Percentiles rank a stretch among this genome's conserved stretches.
Evolutionary conservation across 2,888 invertebrate genomes (phyloP).

Genomic region (Hipparchia sbordonii): DNA sequence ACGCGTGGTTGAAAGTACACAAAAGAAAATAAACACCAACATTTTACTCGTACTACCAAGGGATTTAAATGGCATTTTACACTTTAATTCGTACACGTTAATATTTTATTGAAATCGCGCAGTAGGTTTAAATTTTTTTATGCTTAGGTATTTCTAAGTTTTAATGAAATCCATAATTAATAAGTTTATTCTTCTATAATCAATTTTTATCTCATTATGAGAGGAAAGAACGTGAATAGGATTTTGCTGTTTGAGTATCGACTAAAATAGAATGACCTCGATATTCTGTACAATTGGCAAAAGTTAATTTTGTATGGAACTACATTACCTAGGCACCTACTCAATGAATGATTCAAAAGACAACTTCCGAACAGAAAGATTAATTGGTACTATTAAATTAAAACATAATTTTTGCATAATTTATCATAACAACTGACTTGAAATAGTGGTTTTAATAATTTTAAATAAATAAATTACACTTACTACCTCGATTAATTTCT

Average conservation of each 20-base stretch:
- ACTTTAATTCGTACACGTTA: too few species aligned
- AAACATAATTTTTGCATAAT: too few species aligned
- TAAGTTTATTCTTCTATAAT: too few species aligned
- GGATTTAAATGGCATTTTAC: not conserved
- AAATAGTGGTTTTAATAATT: too few species aligned
- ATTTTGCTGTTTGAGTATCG: conserved; percentile 31
- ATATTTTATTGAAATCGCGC: not conserved
- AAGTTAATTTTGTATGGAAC: not conserved
- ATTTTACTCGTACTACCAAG: not conserved
- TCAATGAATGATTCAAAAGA: not conserved
- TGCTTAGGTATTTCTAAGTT: too few species aligned
- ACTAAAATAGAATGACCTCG: conserved; percentile 40
- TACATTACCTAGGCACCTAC: not conserved
- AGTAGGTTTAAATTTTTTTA: too few species aligned
- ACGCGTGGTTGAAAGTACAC: conserved; percentile 32
- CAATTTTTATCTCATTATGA: not conserved
- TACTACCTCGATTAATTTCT: too few species aligned
- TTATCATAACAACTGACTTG: too few species aligned
- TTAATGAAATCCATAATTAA: too few species aligned
- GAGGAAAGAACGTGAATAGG: not conserved
- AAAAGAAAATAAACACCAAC: conserved; percentile 31
- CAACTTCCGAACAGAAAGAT: too few species aligned
- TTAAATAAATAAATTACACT: too few species aligned
- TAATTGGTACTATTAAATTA: too few species aligned
- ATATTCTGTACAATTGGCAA: conserved; percentile 28